Base-by-base conservation (phyloP, 2,888 invertebrate species). In the Meliscaeva auricollis region DNA sequence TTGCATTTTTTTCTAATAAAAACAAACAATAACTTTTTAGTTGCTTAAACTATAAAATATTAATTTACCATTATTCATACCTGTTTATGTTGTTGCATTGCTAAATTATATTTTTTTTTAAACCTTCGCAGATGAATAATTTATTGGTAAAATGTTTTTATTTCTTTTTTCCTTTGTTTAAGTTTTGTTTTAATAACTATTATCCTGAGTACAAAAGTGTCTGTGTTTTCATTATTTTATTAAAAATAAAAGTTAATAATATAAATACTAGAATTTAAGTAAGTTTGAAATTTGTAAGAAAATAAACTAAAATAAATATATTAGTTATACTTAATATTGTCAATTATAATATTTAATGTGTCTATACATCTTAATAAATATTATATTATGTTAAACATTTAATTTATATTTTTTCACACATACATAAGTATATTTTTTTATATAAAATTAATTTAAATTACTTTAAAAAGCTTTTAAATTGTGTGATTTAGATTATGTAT, bases 181-280 rank as follows among this genome's bases (percentile, higher is more conserved):
- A n/a, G n/a, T 69, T 81, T 50, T 54, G 32, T 3, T 75, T 69
- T 73, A 73, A 81, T 72, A n/a, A 69, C 81, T 81, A 81, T 48
- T 81, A 73, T 77, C 85, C 85, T 85, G 85, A 85, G 85, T 77
- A 85, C 76, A 81, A 81, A 84, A 85, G 81, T 64, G 52, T 79
- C 52, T 80, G 66, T 84, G 54, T 54, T 26, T 50, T n/a, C n/a
- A 35, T 41, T 26, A 41, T 22, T 38, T 26, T 15, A 7, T 11
- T 22, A 68, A 41, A 13, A 17, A 17, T 2, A 35, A 41, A 41
- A 22, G 13, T n/a, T n/a, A 15, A 13, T 4, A 44, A 62, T n/a
- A 26, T 22, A 7, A 13, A 13, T 60, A 30, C 17, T 22, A 26
- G 41, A 41, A 60, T 22, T 17, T 58, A 17, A 60, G 22, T 60